These are phyloP conservation scores for Lochmaea capreae DNA, from an alignment of 2,888 invertebrate species.

Conservation along the genomic window DNA sequence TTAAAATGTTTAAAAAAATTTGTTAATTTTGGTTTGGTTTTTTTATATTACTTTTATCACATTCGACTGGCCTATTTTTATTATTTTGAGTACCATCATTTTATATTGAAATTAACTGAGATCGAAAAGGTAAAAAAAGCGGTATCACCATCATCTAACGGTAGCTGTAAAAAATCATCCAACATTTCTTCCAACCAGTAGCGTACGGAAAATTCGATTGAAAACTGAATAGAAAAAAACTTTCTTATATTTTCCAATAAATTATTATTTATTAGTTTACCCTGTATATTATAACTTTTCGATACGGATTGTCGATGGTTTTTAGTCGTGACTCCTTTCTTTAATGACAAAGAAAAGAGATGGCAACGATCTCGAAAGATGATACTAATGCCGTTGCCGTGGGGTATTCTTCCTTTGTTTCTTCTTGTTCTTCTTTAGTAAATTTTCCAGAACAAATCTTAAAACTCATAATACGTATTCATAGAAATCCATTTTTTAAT, in stretches of 20 bases:
- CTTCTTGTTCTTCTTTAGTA: slow-evolving; percentile 1
- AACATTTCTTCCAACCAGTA: not conserved
- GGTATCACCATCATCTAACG: not conserved
- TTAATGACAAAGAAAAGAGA: slow-evolving; percentile 36
- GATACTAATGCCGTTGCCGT: slow-evolving; percentile 34
- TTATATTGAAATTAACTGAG: slow-evolving; percentile 3
- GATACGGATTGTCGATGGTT: slow-evolving; percentile 34
- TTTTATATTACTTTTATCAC: too few species aligned
- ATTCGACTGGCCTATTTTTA: slow-evolving; percentile 2
- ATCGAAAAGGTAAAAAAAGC: not conserved
- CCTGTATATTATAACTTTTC: slow-evolving; percentile 1
- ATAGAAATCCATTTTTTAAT: not conserved
- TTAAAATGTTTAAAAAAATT: not conserved
- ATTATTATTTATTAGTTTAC: not conserved
- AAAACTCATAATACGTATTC: not conserved
- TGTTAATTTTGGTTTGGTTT: not conserved
- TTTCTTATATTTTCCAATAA: too few species aligned
- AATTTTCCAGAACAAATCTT: not conserved
- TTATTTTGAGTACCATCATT: slow-evolving; percentile 8
- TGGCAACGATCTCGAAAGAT: not conserved
- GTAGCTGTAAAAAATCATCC: slow-evolving; percentile 5
- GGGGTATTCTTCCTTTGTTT: slow-evolving; percentile 20
- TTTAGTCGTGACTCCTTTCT: slow-evolving; percentile 38
- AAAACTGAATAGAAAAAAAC: too few species aligned
- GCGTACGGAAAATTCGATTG: not conserved